Percentiles rank a stretch among this genome's conserved stretches.
phyloP scores from a whole-genome alignment of 2,113 vertebrate genomes.

The Potamarius usumacintae region DNA sequence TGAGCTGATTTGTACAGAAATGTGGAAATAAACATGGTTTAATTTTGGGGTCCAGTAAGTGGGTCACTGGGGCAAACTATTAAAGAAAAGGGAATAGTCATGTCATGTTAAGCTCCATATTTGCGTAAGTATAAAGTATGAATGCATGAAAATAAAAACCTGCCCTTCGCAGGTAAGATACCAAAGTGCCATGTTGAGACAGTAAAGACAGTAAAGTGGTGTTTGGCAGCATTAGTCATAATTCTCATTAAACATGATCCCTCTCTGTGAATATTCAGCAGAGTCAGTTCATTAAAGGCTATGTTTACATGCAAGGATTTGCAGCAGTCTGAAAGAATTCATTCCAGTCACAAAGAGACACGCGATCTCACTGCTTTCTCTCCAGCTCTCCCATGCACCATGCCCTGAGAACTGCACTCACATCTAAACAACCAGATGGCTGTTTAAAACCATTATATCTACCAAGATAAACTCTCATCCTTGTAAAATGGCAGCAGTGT shows the following conservation, averaged over 20 bases:
- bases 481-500: constrained; percentile 62
- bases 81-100: no score
- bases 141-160: no score
- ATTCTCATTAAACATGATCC: constrained; percentile 8
- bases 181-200: not conserved
- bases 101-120: no score
- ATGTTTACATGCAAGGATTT: not conserved
- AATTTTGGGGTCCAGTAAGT: no score
- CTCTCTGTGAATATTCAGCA: not conserved
- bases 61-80: no score
- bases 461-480: constrained; percentile 66
- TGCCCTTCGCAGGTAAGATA: not conserved
- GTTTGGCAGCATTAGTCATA: constrained; percentile 19
- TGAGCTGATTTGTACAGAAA: no score
- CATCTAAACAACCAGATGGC: constrained; percentile 71
- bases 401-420: constrained; percentile 54
- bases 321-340: not conserved
- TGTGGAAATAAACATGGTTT: no score
- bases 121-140: no score
- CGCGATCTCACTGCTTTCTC: constrained; percentile 40
- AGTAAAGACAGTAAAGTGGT: not conserved
- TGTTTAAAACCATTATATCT: constrained; percentile 74
- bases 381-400: constrained; percentile 37
- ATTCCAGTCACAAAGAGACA: constrained; percentile 46
- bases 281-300: constrained; percentile 24